Percentiles rank a stretch among this genome's conserved stretches.
Conservation (phyloP, 2,797 vertebrate species). For the Artibeus jamaicensis region DNA sequence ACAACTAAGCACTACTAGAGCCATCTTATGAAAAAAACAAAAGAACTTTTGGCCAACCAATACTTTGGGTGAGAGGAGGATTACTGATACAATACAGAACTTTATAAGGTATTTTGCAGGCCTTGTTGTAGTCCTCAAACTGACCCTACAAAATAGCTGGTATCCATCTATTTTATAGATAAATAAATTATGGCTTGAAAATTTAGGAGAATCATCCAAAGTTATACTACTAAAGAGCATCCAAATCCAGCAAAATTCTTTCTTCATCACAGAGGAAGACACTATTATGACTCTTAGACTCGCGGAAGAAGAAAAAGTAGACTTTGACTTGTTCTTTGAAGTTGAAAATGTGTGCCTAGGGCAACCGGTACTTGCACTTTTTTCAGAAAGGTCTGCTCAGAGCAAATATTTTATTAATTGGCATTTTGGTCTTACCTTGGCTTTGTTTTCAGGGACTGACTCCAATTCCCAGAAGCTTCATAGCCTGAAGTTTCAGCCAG, state of each 20-base stretch:
- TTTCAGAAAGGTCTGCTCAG: neutral
- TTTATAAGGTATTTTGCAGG: neutral
- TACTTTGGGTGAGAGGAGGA: neutral
- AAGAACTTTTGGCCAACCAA: no score
- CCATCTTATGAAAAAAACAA: no score
- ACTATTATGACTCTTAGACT: neutral
- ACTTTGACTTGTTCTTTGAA: neutral
- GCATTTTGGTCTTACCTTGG: neutral
- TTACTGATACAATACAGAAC: neutral
- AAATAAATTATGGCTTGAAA: neutral
- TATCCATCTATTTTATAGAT: neutral
- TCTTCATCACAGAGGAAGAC: neutral
- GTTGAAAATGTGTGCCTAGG: neutral
- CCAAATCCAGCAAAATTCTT: neutral
- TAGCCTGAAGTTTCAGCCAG: neutral
- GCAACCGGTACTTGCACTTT: neutral
- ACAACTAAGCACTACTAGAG: no score
- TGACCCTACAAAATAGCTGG: neutral
- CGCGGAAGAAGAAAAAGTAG: neutral
- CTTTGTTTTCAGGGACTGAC: neutral
- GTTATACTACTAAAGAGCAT: neutral
- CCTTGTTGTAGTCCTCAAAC: neutral
- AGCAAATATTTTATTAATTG: neutral
- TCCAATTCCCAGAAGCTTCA: neutral
- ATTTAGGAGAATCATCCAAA: neutral